Conservation (phyloP, 2,797 vertebrate genomes). For the Acrossocheilus wenchowensis region DNA sequence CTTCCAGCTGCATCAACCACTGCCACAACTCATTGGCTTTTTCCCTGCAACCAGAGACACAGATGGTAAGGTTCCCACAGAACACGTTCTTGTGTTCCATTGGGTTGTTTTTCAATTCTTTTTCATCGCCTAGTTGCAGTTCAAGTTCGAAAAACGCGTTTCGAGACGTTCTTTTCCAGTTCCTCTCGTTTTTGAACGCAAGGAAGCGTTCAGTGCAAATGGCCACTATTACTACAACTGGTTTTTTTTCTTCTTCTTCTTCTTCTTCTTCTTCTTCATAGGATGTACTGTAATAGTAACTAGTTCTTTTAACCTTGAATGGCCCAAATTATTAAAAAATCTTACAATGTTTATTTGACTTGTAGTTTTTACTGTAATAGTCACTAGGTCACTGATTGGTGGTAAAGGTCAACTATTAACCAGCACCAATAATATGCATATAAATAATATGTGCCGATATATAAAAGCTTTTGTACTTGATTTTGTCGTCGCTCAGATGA, state of each 20-base stretch:
- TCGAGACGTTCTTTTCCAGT: not conserved
- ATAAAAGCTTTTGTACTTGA: slow-evolving; percentile 72
- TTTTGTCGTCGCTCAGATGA: slow-evolving; percentile 80
- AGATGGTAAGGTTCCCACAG: not conserved
- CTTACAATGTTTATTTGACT: not conserved
- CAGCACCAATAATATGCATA: not conserved
- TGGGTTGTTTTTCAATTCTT: not conserved
- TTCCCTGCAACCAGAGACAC: slow-evolving; percentile 70
- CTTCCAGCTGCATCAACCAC: slow-evolving; percentile 80
- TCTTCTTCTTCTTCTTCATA: no score
- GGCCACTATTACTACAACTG: not conserved
- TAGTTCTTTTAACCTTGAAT: not conserved
- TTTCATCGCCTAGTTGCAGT: not conserved
- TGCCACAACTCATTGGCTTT: slow-evolving; percentile 82
- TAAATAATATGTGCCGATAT: not conserved
- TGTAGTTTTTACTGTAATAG: not conserved
- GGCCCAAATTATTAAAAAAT: not conserved
- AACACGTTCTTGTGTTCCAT: not conserved
- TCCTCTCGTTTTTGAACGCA: not conserved
- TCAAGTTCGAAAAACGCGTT: not conserved
- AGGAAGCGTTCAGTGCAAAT: not conserved
- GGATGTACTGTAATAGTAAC: not conserved
- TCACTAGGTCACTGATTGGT: not conserved
- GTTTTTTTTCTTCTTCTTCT: no score
- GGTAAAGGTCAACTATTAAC: not conserved